Conservation (phyloP, 2,888 invertebrate species). For the Eledone cirrhosa region DNA sequence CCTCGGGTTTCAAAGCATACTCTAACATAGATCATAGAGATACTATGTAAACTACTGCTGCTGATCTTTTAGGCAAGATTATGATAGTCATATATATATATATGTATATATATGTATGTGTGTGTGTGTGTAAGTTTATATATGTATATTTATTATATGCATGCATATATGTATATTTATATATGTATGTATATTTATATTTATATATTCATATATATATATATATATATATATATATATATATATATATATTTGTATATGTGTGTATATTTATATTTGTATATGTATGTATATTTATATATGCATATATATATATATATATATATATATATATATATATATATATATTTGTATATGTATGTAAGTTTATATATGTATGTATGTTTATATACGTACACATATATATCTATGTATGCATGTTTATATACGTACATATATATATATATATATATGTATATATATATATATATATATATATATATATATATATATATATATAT, state of each 20-base stretch:
- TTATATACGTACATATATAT: neutral
- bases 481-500: slow-evolving; percentile 2
- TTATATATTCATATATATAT: neutral
- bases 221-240: neutral
- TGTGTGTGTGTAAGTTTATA: too few relatives aligned
- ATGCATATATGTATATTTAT: too few relatives aligned
- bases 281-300: neutral
- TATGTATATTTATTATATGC: too few relatives aligned
- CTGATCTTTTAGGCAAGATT: too few relatives aligned
- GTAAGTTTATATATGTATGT: too few relatives aligned
- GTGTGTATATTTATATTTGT: neutral
- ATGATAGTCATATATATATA: too few relatives aligned
- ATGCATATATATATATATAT: neutral
- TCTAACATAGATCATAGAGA: too few relatives aligned
- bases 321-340: slow-evolving; percentile 2
- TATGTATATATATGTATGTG: too few relatives aligned
- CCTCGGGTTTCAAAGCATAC: too few relatives aligned
- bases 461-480: slow-evolving; percentile 2
- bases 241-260: neutral
- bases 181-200: too few relatives aligned
- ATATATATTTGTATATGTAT: neutral
- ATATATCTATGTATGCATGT: neutral
- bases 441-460: neutral
- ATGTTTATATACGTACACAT: neutral
- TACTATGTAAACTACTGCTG: too few relatives aligned